Evolutionary conservation across 2,113 vertebrate genomes (phyloP).

Genomic region (Antechinus flavipes): DNA sequence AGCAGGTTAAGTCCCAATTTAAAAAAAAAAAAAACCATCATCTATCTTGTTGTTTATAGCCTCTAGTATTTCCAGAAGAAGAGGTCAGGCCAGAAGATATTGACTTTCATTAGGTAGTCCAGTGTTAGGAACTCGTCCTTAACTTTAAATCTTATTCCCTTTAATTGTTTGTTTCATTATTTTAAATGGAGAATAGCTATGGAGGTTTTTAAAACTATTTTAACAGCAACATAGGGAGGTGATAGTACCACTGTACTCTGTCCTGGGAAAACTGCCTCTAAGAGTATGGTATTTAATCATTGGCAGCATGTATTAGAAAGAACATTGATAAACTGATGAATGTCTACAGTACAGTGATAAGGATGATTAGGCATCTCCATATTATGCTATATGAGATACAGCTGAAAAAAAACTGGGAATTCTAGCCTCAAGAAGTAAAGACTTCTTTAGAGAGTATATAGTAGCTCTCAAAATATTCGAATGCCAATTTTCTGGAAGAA

Average conservation of each 20-base stretch:
- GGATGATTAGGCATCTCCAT: not conserved
- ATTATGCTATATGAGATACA: not conserved
- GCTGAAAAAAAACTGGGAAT: not conserved
- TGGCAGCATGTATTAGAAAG: not conserved
- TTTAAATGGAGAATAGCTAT: not conserved
- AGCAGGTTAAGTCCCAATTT: not conserved
- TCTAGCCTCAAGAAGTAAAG: not conserved
- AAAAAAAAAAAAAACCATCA: not conserved
- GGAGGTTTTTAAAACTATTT: not conserved
- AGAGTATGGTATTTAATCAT: not conserved
- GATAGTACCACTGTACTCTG: not conserved
- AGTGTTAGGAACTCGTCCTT: not conserved
- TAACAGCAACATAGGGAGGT: not conserved
- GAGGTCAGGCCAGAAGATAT: not conserved
- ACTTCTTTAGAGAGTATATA: not conserved
- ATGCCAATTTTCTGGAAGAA: not conserved
- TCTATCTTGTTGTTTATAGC: not conserved
- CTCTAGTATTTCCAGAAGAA: not conserved
- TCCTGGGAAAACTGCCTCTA: not conserved
- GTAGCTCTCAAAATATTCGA: not conserved
- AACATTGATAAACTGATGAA: not conserved
- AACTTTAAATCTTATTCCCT: not conserved
- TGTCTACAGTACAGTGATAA: not conserved
- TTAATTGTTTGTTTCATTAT: not conserved
- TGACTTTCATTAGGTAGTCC: not conserved